Conservation (phyloP, 2,888 invertebrate species). For the Torymus aiolomorphi region DNA sequence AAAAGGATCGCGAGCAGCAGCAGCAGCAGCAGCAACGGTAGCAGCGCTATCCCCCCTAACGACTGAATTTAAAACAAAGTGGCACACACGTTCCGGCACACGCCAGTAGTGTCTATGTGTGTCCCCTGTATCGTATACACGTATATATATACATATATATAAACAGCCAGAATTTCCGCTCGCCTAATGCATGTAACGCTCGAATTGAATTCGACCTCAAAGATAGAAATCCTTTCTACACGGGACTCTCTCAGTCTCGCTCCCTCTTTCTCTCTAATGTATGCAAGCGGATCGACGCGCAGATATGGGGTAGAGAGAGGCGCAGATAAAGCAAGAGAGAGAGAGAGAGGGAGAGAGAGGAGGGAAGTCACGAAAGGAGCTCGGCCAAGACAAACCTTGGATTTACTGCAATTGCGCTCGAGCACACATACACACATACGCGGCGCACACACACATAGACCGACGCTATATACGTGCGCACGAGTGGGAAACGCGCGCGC, state of each 20-base stretch:
- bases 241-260: conserved; percentile 1
- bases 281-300: conserved; percentile 53
- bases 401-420: conserved; percentile 62
- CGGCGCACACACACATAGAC: neutral
- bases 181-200: conserved; percentile 46
- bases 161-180: conserved; percentile 46
- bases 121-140: no score
- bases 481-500: conserved; percentile 41
- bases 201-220: conserved; percentile 55
- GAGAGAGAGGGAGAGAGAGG: conserved; percentile 13
- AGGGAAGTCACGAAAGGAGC: conserved; percentile 62
- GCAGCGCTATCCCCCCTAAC: conserved; percentile 15
- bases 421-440: conserved; percentile 1
- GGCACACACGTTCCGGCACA: conserved; percentile 1
- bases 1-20: neutral
- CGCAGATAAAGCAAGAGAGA: neutral
- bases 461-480: neutral
- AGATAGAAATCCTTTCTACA: conserved; percentile 53
- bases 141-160: neutral
- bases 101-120: neutral
- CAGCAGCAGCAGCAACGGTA: conserved; percentile 24
- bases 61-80: conserved; percentile 48
- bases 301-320: conserved; percentile 10
- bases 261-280: conserved; percentile 27
- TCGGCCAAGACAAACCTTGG: conserved; percentile 61